Conservation (phyloP, 2,888 invertebrate species). For the Leptinotarsa rubiginosa region DNA sequence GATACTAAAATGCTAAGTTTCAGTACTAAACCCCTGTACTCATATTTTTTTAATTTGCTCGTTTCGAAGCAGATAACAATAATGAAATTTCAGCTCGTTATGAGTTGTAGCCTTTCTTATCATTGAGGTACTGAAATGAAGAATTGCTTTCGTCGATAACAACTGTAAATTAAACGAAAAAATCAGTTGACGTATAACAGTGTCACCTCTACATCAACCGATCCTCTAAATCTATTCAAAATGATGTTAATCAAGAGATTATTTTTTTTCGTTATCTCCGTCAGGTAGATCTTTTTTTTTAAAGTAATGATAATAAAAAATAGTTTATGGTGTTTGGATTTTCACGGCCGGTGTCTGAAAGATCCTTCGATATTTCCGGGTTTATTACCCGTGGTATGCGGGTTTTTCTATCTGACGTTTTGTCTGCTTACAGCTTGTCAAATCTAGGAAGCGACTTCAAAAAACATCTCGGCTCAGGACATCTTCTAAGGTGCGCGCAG, state of each 20-base stretch:
- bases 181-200: constrained; percentile 4
- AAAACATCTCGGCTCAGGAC: no score
- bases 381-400: no score
- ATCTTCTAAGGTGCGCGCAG: no score
- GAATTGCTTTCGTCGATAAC: background rate
- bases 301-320: background rate
- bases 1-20: no score
- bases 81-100: background rate
- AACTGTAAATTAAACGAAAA: background rate
- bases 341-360: background rate
- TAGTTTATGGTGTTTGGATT: background rate
- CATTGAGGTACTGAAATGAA: background rate
- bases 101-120: background rate
- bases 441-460: no score
- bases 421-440: no score
- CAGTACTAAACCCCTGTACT: background rate
- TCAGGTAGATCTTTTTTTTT: background rate
- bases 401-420: no score
- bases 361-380: background rate
- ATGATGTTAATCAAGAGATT: background rate
- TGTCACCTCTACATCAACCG: background rate
- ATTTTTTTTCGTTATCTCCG: background rate
- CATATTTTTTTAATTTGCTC: background rate
- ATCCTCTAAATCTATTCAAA: background rate
- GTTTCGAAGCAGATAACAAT: background rate